phyloP scores from a whole-genome alignment of 2,888 invertebrate species.

The Dicycla oo region DNA sequence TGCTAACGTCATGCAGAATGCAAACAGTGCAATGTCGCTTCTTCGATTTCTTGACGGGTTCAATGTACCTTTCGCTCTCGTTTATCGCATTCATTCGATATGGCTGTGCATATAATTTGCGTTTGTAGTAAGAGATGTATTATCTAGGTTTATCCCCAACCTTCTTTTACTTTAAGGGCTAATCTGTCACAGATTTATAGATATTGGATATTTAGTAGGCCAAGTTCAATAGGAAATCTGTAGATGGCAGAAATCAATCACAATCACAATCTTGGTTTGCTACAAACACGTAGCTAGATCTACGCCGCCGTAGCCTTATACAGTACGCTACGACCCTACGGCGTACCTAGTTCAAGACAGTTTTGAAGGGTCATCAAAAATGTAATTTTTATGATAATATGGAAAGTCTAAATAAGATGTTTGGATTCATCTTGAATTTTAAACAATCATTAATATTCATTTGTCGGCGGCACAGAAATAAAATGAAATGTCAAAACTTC shows the following conservation, averaged over 20 bases:
- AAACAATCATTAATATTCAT: conserved; percentile 49
- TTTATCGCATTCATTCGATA: background rate
- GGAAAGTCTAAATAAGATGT: conserved; percentile 8
- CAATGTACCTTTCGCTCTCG: conserved; percentile 17
- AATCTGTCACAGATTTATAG: background rate
- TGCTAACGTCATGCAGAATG: conserved; percentile 3
- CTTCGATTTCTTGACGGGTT: conserved; percentile 46
- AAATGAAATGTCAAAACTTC: conserved; percentile 46
- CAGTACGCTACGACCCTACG: conserved; percentile 16
- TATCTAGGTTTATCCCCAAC: background rate
- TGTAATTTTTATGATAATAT: background rate
- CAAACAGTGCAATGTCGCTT: background rate
- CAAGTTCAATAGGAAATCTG: background rate
- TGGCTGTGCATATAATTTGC: background rate
- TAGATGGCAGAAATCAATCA: conserved; percentile 17
- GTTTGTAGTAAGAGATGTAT: background rate
- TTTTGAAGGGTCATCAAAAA: background rate
- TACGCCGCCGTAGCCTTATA: conserved; percentile 34
- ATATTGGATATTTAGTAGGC: background rate
- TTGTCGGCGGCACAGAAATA: conserved; percentile 19
- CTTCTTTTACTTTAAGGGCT: background rate
- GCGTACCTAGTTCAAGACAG: background rate
- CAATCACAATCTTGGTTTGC: background rate
- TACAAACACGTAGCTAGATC: conserved; percentile 20
- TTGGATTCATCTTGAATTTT: conserved; percentile 20